These are phyloP conservation scores for Clupea harengus DNA, from an alignment of 2,113 vertebrate species.

Conservation along the genomic window DNA sequence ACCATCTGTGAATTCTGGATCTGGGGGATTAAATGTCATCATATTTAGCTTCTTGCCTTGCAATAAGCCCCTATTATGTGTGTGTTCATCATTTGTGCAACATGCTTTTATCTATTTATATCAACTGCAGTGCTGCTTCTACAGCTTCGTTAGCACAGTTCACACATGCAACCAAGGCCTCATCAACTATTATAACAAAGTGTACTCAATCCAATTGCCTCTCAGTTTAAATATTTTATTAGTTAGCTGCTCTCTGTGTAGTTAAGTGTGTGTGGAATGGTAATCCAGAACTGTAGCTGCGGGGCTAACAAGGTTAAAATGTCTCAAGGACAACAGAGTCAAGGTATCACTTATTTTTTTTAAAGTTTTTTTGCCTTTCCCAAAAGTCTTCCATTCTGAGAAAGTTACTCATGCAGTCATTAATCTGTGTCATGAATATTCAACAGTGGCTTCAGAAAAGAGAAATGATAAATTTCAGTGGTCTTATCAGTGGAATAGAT, in stretches of 20 bases:
- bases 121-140: neutral
- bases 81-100: slow-evolving; percentile 7
- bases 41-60: neutral
- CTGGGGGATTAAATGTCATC: neutral
- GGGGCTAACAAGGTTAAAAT: neutral
- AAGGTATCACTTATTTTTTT: neutral
- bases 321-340: neutral
- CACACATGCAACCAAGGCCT: neutral
- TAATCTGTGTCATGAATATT: slow-evolving; percentile 19
- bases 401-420: slow-evolving; percentile 11
- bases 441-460: slow-evolving; percentile 3
- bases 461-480: neutral
- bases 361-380: neutral
- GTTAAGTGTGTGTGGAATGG: neutral
- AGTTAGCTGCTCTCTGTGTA: neutral
- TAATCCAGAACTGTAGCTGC: neutral
- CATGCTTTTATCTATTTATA: neutral
- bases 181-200: neutral
- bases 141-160: neutral
- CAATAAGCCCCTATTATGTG: neutral
- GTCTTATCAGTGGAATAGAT: slow-evolving; percentile 9
- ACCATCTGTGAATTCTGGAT: neutral
- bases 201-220: neutral
- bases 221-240: neutral
- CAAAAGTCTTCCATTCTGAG: slow-evolving; percentile 4